A percentile compares a stretch with the other conserved stretches of the same genome.
phyloP scores from a whole-genome alignment of 1,140 invertebrate species.

The Rhopalosiphum maidis region DNA sequence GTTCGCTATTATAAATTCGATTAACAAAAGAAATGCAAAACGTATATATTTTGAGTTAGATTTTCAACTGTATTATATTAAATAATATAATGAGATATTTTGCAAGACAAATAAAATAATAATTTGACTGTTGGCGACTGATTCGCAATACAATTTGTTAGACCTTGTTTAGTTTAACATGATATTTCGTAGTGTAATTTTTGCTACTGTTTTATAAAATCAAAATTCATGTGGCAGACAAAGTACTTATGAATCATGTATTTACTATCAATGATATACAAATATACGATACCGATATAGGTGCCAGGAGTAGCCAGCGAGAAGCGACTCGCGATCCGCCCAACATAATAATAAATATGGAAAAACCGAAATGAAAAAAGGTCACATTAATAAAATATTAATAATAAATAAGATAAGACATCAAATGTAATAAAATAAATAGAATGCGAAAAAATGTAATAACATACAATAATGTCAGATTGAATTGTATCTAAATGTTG shows the following conservation, averaged over 20 bases:
- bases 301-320: too few species aligned
- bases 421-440: too few species aligned
- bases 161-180: background rate
- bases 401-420: too few species aligned
- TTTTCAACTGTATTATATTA: background rate
- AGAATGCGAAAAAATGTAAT: too few species aligned
- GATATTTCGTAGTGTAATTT: background rate
- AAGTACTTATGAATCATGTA: background rate
- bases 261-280: too few species aligned
- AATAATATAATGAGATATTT: background rate
- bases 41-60: background rate
- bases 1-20: background rate
- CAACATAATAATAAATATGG: too few species aligned
- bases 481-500: too few species aligned
- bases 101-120: background rate
- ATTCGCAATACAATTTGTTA: background rate
- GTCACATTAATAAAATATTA: too few species aligned
- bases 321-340: too few species aligned
- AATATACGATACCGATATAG: too few species aligned
- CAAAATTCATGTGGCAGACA: background rate
- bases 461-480: too few species aligned
- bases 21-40: background rate
- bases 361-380: too few species aligned
- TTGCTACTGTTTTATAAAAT: background rate
- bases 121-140: background rate